Conservation (phyloP, 2,888 invertebrate species). For the Cantharis nigra region DNA sequence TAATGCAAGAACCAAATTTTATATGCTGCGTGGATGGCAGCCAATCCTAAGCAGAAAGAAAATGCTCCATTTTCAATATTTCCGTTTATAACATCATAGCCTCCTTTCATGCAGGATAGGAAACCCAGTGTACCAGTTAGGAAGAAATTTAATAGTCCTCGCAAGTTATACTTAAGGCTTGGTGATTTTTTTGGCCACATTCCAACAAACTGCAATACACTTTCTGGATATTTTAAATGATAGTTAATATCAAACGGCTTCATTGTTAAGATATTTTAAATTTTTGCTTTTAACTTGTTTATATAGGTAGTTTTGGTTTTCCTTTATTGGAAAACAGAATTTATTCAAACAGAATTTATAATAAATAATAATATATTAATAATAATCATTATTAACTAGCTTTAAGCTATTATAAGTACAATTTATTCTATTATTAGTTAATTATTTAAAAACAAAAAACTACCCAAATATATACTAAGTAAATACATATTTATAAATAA, state of each 20-base stretch:
- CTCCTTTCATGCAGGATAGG: not conserved
- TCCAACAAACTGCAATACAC: not conserved
- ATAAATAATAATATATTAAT: too few species aligned
- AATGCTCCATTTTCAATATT: not conserved
- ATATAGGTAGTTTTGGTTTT: too few species aligned
- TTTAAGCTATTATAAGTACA: too few species aligned
- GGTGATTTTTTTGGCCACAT: not conserved
- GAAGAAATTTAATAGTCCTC: not conserved
- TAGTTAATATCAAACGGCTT: not conserved
- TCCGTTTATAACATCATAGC: not conserved
- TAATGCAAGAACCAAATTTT: not conserved
- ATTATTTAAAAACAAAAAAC: too few species aligned
- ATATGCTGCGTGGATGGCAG: not conserved
- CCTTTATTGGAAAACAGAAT: too few species aligned
- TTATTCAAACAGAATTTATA: too few species aligned
- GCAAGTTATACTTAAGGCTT: not conserved
- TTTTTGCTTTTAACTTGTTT: too few species aligned
- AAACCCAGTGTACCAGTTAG: not conserved
- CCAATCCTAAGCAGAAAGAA: not conserved
- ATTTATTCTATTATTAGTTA: too few species aligned
- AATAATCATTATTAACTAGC: too few species aligned
- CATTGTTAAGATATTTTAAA: not conserved
- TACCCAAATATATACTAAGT: too few species aligned
- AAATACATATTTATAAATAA: too few species aligned
- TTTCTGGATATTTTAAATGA: not conserved